Percentiles rank a stretch among this genome's conserved stretches.
Evolutionary conservation across 2,797 vertebrate species (phyloP).

Genomic region (Lacerta viridis): DNA sequence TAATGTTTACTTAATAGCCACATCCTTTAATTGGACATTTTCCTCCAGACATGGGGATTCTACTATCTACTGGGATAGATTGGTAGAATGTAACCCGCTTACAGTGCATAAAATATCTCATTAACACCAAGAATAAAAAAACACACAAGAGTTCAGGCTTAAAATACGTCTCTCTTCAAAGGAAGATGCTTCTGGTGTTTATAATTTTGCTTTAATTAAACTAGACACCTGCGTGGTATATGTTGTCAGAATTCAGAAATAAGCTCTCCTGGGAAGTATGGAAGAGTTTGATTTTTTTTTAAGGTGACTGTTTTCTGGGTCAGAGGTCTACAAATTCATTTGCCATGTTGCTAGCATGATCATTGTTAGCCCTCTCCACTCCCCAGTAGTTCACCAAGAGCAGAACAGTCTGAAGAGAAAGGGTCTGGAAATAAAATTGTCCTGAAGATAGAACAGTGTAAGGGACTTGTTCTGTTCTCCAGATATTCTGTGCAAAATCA

Average conservation of each 20-base stretch:
- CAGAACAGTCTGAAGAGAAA: background rate
- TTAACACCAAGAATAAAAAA: background rate
- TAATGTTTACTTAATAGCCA: background rate
- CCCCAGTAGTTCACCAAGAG: background rate
- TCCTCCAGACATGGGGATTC: background rate
- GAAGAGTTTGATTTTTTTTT: background rate
- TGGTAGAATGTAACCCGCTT: background rate
- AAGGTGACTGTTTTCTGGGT: background rate
- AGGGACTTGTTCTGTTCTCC: background rate
- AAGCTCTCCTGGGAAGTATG: background rate
- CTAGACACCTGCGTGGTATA: background rate
- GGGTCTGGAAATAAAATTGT: background rate
- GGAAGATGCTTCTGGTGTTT: background rate
- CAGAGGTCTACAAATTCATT: background rate
- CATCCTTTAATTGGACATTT: background rate
- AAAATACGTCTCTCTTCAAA: background rate
- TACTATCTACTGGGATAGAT: background rate
- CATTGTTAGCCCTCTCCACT: background rate
- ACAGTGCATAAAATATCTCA: background rate
- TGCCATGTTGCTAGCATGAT: background rate
- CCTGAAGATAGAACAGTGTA: background rate
- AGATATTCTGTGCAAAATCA: background rate
- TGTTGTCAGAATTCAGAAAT: background rate
- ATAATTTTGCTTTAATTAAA: slow-evolving; percentile 2
- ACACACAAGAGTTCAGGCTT: background rate